These are phyloP conservation scores for Agrypnia vestita DNA, from an alignment of 1,140 invertebrate species.

Conservation along the genomic window DNA sequence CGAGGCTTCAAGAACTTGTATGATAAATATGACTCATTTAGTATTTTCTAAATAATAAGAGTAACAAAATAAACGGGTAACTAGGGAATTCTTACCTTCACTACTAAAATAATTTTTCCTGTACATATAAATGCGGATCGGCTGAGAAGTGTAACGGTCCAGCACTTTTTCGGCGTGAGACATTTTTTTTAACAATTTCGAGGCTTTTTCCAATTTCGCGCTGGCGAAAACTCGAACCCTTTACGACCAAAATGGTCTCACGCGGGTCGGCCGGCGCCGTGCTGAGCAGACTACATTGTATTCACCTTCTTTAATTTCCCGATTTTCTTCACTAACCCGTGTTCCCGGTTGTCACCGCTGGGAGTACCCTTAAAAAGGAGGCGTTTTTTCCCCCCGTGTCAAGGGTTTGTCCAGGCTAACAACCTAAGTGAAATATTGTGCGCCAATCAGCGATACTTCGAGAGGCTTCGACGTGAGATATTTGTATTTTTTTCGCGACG, in stretches of 20 bases:
- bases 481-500: constrained; percentile 10
- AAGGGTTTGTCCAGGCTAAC: constrained; percentile 24
- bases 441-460: constrained; percentile 30
- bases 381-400: constrained; percentile 18
- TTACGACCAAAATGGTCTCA: constrained; percentile 12
- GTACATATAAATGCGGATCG: no score
- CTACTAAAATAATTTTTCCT: no score
- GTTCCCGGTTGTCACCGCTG: constrained; percentile 40
- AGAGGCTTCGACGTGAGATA: background rate
- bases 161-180: no score
- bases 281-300: constrained; percentile 14
- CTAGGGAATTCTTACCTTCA: no score
- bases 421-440: constrained; percentile 36
- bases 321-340: constrained; percentile 31
- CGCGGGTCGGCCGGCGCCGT: constrained; percentile 8
- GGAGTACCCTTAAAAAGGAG: constrained; percentile 32
- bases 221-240: constrained; percentile 3
- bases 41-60: no score
- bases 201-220: background rate
- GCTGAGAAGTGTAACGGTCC: no score
- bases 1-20: no score
- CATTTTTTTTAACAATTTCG: background rate
- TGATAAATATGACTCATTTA: no score
- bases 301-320: constrained; percentile 22
- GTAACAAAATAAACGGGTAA: no score